Conservation (phyloP, 1,140 invertebrate genomes). For the Proctacanthus coquilletti region DNA sequence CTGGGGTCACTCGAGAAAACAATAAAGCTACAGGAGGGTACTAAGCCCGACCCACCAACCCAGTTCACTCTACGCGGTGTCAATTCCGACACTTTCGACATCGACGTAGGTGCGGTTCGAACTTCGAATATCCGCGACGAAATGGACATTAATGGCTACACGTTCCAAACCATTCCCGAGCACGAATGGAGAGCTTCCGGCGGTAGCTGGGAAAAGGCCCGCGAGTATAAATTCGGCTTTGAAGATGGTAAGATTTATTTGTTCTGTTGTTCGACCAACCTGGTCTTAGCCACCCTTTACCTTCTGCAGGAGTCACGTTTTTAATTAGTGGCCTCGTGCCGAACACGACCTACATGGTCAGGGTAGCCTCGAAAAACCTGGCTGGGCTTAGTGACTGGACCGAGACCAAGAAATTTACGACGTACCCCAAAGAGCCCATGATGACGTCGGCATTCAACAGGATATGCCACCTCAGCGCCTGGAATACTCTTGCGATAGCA, state of each 20-base stretch:
- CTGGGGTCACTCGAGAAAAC: conserved; percentile 34
- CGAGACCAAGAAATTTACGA: conserved; percentile 18
- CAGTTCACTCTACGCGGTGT: conserved; percentile 24
- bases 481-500: no score
- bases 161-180: conserved; percentile 25
- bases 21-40: conserved; percentile 33
- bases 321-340: conserved; percentile 24
- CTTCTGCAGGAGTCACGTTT: conserved; percentile 24
- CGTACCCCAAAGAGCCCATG: conserved; percentile 21
- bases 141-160: conserved; percentile 28
- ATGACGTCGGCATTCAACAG: no score
- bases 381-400: conserved; percentile 30
- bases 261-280: not conserved
- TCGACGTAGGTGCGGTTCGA: conserved; percentile 23
- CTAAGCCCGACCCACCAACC: conserved; percentile 32
- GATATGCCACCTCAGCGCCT: no score
- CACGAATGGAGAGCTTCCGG: conserved; percentile 20
- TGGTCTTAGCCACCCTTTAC: no score
- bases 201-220: conserved; percentile 27
- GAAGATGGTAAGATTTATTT: conserved; percentile 20
- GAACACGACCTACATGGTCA: conserved; percentile 27
- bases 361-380: conserved; percentile 28
- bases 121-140: conserved; percentile 11
- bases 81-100: conserved; percentile 29
- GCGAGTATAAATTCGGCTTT: conserved; percentile 19